Base-by-base conservation (phyloP, 2,888 invertebrate species). In the Cosmia trapezina region DNA sequence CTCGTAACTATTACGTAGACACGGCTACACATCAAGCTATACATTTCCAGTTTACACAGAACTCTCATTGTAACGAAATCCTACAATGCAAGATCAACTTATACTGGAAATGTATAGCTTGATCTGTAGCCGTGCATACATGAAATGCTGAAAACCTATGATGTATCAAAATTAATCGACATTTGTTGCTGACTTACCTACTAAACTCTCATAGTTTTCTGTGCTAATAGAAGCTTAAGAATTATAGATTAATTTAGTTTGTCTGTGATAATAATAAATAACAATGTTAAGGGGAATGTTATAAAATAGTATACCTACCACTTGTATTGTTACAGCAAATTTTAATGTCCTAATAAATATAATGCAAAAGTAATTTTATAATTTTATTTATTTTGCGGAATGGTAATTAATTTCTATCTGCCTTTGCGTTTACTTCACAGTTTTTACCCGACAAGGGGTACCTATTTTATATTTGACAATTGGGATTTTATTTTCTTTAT, bases 181-280 rank as follows among this genome's bases (percentile, higher is more conserved):
- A 14, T 47, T 62, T 14, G 2, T 53, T n/a, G 51, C 33, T 33
- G 53, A 33, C n/a, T 54, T 33, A 17, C 53, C 33, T 63, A 33
- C 5, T 53, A 9, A 33, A 33, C 6, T 63, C 17, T n/a, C n/a
- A 17, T 54, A 54, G 22, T 33, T 70, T 37, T 41, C 17, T 78
- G 70, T 69, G 57, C 37, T 59, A 12, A 12, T 59, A 53, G 43
- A 51, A 73, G 43, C 6, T 74, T 73, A 47, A 33, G 19, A 5
- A 37, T 28, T 45, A 28, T 43, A 45, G 53, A 60, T 43, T 53
- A 73, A 37, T 47, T 70, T 61, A 45, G 73, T 60, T 51, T 37
- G 37, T 56, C 80, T 73, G 80, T 80, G 80, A 79, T 79, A 78
- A 51, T 43, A 33, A 51, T 43, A 33, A 47, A 56, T 37, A 70